A percentile compares a stretch with the other conserved stretches of the same genome.
phyloP scores from a whole-genome alignment of 2,888 invertebrate genomes.

The Minunthozetes semirufus region DNA sequence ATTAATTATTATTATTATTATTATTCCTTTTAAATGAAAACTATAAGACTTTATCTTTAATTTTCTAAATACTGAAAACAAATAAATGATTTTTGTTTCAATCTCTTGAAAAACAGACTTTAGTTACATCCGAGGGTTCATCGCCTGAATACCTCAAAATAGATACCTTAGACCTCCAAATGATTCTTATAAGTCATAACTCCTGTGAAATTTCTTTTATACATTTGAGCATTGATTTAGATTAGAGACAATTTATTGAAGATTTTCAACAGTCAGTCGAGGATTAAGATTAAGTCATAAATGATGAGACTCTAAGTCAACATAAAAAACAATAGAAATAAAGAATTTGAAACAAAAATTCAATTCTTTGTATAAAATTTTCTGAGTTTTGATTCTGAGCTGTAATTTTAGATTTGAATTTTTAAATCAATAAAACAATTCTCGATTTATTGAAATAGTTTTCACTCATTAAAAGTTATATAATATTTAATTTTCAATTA shows the following conservation, averaged over 20 bases:
- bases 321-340: not conserved
- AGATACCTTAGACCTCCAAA: not conserved
- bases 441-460: not conserved
- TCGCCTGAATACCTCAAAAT: not conserved
- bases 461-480: too few species aligned
- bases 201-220: not conserved
- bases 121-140: not conserved
- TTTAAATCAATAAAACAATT: not conserved
- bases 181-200: not conserved
- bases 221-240: not conserved
- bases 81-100: not conserved
- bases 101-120: not conserved
- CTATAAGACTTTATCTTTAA: too few species aligned
- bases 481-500: too few species aligned
- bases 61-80: too few species aligned
- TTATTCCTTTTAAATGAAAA: not conserved
- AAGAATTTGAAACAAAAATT: not conserved
- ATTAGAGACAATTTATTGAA: not conserved
- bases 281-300: slow-evolving; percentile 20
- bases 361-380: not conserved
- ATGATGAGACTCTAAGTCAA: slow-evolving; percentile 30
- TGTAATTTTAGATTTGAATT: not conserved
- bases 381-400: not conserved
- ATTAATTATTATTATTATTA: too few species aligned
- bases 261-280: not conserved